phyloP scores from a whole-genome alignment of 1,140 invertebrate species.

The Bombus waltoni region DNA sequence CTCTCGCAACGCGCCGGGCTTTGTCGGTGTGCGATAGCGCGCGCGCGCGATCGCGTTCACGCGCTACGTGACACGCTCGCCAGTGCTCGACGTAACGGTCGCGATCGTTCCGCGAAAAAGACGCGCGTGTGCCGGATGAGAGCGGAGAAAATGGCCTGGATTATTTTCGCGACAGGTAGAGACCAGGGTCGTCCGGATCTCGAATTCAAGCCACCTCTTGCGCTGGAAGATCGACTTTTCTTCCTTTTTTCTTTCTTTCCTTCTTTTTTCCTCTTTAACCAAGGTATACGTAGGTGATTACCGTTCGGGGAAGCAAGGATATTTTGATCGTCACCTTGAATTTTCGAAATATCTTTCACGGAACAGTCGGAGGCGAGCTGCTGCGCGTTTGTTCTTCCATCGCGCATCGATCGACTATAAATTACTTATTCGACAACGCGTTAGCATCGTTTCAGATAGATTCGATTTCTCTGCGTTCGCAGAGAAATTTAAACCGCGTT shows the following conservation, averaged over 20 bases:
- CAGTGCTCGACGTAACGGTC: conserved; percentile 58
- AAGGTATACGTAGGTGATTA: too few relatives aligned
- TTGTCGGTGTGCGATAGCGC: neutral
- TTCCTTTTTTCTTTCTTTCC: too few relatives aligned
- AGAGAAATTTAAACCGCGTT: neutral
- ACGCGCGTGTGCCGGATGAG: conserved; percentile 34
- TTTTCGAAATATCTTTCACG: too few relatives aligned
- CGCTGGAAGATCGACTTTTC: neutral
- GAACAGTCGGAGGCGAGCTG: too few relatives aligned
- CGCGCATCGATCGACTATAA: too few relatives aligned
- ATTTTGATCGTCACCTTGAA: too few relatives aligned
- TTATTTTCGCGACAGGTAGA: conserved; percentile 21
- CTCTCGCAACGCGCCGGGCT: neutral
- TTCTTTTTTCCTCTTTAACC: too few relatives aligned
- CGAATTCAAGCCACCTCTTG: neutral
- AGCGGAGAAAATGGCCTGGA: conserved; percentile 42
- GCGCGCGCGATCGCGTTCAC: neutral
- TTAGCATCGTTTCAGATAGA: neutral
- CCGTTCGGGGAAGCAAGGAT: too few relatives aligned
- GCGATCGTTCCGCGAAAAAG: conserved; percentile 59
- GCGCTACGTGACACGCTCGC: conserved; percentile 37
- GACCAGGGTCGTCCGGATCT: neutral
- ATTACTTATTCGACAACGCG: neutral
- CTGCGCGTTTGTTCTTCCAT: too few relatives aligned
- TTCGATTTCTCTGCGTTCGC: neutral